Evolutionary conservation across 2,113 vertebrate species (phyloP), one percentile per base, ranked within the genome.

Genomic region (Tautogolabrus adspersus): DNA sequence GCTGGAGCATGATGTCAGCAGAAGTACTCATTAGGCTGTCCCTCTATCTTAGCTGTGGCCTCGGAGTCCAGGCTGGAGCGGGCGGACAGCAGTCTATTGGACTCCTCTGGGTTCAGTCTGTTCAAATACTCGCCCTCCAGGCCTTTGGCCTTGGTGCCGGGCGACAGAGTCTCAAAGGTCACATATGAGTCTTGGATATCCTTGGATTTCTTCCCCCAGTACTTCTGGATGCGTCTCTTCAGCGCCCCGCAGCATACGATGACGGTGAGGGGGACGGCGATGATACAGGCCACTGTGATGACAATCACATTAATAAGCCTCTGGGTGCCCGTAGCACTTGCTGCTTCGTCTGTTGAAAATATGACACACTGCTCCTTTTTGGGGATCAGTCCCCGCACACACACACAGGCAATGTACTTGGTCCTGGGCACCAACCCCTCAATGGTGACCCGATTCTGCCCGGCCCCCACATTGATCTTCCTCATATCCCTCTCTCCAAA

Each of bases 281-380:
- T 97, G 88, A 98, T 89, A 8, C 95, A 95, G 2, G 98, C 98
- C 81, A 99, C 97, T 0, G 96, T 98, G 92, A 98, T 96, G 62
- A 98, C 98, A 42, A 99, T 98, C 37, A 96, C 95, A 0, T 99
- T 99, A 84, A 99, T 99, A 66, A 99, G 96, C 86, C 92, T 95
- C 88, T 99, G 98, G 2, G 97, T 98, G 63, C 96, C 96, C 57
- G 95, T 96, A 0, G 98, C 96, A 0, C 94, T 96, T 46, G 92
- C 96, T 22, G 95, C 96, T 88, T 97, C 96, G 0, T 98, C 95
- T 0, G 98, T 99, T 77, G 97, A 99, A 91, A 99, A 99, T 82
- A 99, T 97, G 73, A 97, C 93, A 49, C 98, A 99, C 74, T 99
- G 97, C 79, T 99, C 96, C 81, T 97, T 98, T 79, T 83, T 96